Evolutionary conservation across 2,888 invertebrate species (phyloP).

Genomic region (Campopleginae sp.): DNA sequence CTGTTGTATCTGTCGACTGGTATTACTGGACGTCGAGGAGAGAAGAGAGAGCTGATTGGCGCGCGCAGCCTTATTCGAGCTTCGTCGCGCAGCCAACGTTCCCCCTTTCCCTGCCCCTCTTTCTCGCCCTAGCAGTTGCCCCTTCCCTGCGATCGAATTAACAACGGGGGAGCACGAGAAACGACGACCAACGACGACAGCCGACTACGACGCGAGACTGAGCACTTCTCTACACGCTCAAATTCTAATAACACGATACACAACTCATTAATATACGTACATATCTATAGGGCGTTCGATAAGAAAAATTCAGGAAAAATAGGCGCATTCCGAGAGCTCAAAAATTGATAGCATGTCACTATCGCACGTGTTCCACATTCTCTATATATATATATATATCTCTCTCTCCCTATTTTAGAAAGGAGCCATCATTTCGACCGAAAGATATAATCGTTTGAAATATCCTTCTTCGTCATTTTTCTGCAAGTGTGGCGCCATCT

Average conservation of each 20-base stretch:
- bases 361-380: slow-evolving; percentile 2
- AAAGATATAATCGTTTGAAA: background rate
- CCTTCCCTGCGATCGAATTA: background rate
- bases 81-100: slow-evolving; percentile 59
- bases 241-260: background rate
- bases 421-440: background rate
- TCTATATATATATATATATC: too few species aligned
- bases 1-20: slow-evolving; percentile 78
- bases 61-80: slow-evolving; percentile 69
- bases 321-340: background rate
- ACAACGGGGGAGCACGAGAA: slow-evolving; percentile 10
- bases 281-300: slow-evolving; percentile 9
- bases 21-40: slow-evolving; percentile 78
- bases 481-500: slow-evolving; percentile 27
- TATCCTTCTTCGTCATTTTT: background rate
- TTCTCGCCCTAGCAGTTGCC: background rate
- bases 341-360: slow-evolving; percentile 9
- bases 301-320: too few species aligned
- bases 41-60: slow-evolving; percentile 79
- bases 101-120: background rate
- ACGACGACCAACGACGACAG: slow-evolving; percentile 24
- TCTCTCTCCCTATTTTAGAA: slow-evolving; percentile 6
- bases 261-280: background rate
- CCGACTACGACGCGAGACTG: slow-evolving; percentile 19
- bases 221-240: slow-evolving; percentile 13